Evolutionary conservation across 2,113 vertebrate genomes (phyloP).

Genomic region (Plestiodon gilberti): DNA sequence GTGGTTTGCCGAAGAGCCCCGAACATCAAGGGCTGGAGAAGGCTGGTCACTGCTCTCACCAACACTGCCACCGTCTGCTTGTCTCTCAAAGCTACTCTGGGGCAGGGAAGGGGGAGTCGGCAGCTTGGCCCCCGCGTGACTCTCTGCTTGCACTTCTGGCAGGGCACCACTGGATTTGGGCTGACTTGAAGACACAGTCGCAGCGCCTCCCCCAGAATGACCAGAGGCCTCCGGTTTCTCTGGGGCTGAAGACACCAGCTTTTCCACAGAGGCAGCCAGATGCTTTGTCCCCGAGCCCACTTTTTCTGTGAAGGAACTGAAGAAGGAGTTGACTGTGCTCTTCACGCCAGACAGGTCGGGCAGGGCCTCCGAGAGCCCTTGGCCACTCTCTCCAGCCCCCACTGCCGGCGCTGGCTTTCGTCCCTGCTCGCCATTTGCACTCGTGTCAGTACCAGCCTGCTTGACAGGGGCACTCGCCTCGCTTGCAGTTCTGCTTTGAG

Average conservation of each 20-base stretch:
- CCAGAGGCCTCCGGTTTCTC: slow-evolving; percentile 64
- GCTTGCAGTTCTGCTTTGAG: slow-evolving; percentile 71
- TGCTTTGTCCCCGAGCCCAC: slow-evolving; percentile 83
- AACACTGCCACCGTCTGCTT: slow-evolving; percentile 1
- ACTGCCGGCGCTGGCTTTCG: slow-evolving; percentile 43
- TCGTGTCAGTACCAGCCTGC: slow-evolving; percentile 56
- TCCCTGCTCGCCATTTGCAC: slow-evolving; percentile 47
- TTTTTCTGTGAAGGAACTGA: slow-evolving; percentile 86
- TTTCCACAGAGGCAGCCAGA: slow-evolving; percentile 76
- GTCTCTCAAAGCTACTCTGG: slow-evolving; percentile 57
- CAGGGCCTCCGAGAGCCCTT: slow-evolving; percentile 60
- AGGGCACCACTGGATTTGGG: slow-evolving; percentile 74
- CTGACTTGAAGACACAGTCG: slow-evolving; percentile 74
- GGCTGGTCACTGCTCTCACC: slow-evolving; percentile 1
- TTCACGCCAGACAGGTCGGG: slow-evolving; percentile 83
- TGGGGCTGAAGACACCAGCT: slow-evolving; percentile 70
- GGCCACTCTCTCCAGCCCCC: slow-evolving; percentile 53
- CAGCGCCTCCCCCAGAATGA: slow-evolving; percentile 73
- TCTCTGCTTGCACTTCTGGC: slow-evolving; percentile 69
- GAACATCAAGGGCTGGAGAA: neutral
- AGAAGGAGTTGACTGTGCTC: slow-evolving; percentile 84
- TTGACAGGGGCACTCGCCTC: neutral
- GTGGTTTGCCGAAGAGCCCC: slow-evolving; percentile 29
- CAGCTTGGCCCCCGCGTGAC: slow-evolving; percentile 67
- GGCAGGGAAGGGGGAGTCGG: slow-evolving; percentile 68